Evolutionary conservation across 1,140 invertebrate species (phyloP), one percentile per base, ranked within the genome.

Genomic region (Microplitis demolitor): DNA sequence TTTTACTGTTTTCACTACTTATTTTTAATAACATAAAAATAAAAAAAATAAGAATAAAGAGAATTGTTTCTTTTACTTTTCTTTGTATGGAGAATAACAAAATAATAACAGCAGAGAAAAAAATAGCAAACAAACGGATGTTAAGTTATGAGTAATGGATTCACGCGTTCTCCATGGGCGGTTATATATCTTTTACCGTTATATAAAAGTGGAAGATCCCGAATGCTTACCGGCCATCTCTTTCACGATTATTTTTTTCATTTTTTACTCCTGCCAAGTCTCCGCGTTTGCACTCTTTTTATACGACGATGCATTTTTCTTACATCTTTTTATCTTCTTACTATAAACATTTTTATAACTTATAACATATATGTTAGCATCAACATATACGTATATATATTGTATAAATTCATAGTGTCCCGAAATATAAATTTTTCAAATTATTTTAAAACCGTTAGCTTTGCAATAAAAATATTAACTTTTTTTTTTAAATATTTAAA

Each of bases 101-200:
- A 45, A 54, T 54, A 58, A 58, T 24, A 58, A 24, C 16, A 58
- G 34, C 3, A 45, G 37, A 35, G 6, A 63, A 63, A 35, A 63
- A 66, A 24, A 50, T 14, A 14, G 34, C 63, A 66, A 66, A 51
- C 63, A 66, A 66, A 66, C 63, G 45, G 37, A 66, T 66, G n/a
- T 51, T 37, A 31, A 51, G 63, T 45, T 66, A 66, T 66, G 63
- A 66, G 63, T 66, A 66, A 66, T 66, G 63, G 63, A 66, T 66
- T 66, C 63, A 66, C 63, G 45, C 63, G 34, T 37, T 66, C 63
- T 66, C 63, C 63, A 66, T 51, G 63, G 37, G 63, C 63, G 45
- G 63, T 45, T 66, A 66, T 66, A 66, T 66, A 50, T 66, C 63
- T 66, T 66, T 66, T 66, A 66, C 63, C 63, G 63, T 66, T 66